Evolutionary conservation across 1,140 invertebrate species (phyloP).

Genomic region (Adelges cooleyi): DNA sequence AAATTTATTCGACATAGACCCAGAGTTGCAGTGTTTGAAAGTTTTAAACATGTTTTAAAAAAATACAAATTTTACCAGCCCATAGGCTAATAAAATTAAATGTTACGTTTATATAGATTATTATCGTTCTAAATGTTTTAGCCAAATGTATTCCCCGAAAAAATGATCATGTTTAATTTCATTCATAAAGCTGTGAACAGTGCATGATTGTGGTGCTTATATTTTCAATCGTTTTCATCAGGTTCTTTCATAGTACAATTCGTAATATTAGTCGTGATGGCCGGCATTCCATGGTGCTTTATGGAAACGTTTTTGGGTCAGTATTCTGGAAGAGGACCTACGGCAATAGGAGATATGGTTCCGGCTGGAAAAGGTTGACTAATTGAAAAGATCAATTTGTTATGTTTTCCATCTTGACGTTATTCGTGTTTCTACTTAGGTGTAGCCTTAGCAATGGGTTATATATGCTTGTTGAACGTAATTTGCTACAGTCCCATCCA

Average conservation of each 20-base stretch:
- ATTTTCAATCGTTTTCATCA: not conserved
- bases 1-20: too few species aligned
- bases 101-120: too few species aligned
- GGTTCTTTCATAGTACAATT: slow-evolving; percentile 7
- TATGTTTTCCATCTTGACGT: too few species aligned
- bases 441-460: slow-evolving; percentile 11
- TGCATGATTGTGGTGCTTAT: not conserved
- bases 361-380: slow-evolving; percentile 8
- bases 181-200: too few species aligned
- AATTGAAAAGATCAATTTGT: too few species aligned
- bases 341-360: not conserved
- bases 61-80: too few species aligned
- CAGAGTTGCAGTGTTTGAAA: too few species aligned
- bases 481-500: slow-evolving; percentile 16
- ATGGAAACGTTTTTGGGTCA: slow-evolving; percentile 12
- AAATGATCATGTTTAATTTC: too few species aligned
- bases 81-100: too few species aligned
- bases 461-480: slow-evolving; percentile 11
- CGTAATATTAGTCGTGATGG: not conserved
- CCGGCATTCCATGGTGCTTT: slow-evolving; percentile 14
- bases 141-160: too few species aligned
- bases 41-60: too few species aligned
- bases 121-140: too few species aligned
- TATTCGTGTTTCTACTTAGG: not conserved
- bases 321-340: not conserved